Percentiles rank a stretch among this genome's conserved stretches.
These are phyloP conservation scores for Platycnemis pennipes DNA, from an alignment of 2,888 invertebrate species.

Conservation along the genomic window DNA sequence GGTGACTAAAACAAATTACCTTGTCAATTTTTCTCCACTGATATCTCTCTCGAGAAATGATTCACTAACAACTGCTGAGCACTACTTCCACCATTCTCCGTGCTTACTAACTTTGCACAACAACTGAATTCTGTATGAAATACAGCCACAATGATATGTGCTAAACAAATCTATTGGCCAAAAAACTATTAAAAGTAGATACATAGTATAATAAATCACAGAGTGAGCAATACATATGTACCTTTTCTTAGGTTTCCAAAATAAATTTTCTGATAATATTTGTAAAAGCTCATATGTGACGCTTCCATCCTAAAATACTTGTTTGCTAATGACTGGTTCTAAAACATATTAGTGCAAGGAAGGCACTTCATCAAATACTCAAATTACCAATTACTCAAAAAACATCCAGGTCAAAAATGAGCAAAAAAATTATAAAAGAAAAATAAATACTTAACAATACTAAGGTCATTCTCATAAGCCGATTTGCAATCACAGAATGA, in stretches of 20 bases:
- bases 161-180: background rate
- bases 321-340: background rate
- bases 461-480: background rate
- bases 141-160: conserved; percentile 40
- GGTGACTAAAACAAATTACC: background rate
- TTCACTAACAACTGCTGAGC: conserved; percentile 4
- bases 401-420: background rate
- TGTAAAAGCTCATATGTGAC: background rate
- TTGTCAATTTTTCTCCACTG: background rate
- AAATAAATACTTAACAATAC: background rate
- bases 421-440: background rate
- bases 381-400: background rate
- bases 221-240: background rate
- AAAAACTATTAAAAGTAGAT: background rate
- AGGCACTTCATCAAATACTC: background rate
- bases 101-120: background rate
- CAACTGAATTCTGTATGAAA: conserved; percentile 24
- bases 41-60: background rate
- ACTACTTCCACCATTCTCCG: background rate
- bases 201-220: background rate
- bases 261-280: background rate
- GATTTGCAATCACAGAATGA: background rate
- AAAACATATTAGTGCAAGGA: background rate
- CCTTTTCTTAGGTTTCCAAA: background rate
- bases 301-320: background rate